Evolutionary conservation across 2,113 vertebrate species (phyloP).

Genomic region (Eulemur macaco): DNA sequence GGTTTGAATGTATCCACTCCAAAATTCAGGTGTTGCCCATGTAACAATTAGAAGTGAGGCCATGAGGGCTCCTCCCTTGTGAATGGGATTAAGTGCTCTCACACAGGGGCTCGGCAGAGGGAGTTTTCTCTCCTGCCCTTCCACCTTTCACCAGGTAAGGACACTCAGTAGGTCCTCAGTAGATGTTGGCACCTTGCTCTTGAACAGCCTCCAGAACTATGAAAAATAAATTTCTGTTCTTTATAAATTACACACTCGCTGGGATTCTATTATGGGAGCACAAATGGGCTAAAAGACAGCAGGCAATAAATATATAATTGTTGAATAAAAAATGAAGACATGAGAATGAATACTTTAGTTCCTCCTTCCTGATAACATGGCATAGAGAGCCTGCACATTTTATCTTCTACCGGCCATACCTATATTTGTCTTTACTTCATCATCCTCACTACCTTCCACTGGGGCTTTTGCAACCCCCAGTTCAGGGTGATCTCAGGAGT

Average conservation of each 20-base stretch:
- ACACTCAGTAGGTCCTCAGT: not conserved
- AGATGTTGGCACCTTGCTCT: not conserved
- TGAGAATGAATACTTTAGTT: not conserved
- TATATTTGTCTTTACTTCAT: not conserved
- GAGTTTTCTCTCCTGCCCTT: not conserved
- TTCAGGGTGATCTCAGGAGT: not conserved
- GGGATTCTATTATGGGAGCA: not conserved
- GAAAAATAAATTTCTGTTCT: not conserved
- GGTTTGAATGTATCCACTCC: not conserved
- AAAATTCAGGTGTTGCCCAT: too few relatives aligned
- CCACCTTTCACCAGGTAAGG: not conserved
- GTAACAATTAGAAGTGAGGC: too few relatives aligned
- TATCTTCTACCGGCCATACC: not conserved
- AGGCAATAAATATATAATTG: not conserved
- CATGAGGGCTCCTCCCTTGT: not conserved
- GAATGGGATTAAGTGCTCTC: not conserved
- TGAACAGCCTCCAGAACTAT: not conserved
- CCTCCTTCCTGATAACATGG: not conserved
- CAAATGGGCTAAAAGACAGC: not conserved
- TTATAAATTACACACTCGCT: not conserved
- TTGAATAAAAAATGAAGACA: not conserved
- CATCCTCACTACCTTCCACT: not conserved
- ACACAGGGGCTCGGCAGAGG: not conserved
- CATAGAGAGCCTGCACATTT: not conserved
- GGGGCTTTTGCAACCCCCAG: not conserved